Base-by-base conservation (phyloP, 2,888 invertebrate species). In the Oegoconia quadripuncta region DNA sequence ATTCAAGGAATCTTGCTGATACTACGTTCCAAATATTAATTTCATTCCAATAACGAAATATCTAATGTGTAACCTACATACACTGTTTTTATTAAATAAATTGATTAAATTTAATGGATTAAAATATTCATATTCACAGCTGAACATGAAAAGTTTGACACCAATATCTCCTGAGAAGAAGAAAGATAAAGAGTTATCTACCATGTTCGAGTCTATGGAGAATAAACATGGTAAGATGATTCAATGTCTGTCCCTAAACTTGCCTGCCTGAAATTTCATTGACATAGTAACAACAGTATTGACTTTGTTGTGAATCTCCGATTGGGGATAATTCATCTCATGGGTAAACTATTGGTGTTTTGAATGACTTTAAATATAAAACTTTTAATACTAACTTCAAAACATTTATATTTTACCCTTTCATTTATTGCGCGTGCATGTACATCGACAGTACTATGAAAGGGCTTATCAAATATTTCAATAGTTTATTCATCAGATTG, bases 191-290 rank as follows among this genome's bases (percentile, higher is more conserved):
- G 94, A 95, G 62, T 65, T 95, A 37, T 89, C 93, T 16, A 90
- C 93, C 12, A 91, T 94, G 82, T 89, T 95, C 30, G 91, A 92
- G 47, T 91, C 93, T 37, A 92, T 95, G 90, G 95, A 95, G 63
- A 91, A 92, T 17, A 95, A 95, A 73, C 95, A 95, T 80, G 94
- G 95, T 95, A 89, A 88, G 92, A n/a, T n/a, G n/a, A n/a, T n/a
- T n/a, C n/a, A n/a, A n/a, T n/a, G n/a, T n/a, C n/a, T n/a, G n/a
- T n/a, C n/a, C n/a, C n/a, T n/a, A n/a, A n/a, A n/a, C n/a, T n/a
- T n/a, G n/a, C n/a, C n/a, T n/a, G n/a, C n/a, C n/a, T n/a, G n/a
- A n/a, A n/a, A n/a, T n/a, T n/a, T n/a, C n/a, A n/a, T 46, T 44
- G 42, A 48, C 39, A 47, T 27, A 25, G 28, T 39, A 46, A 51